These are phyloP conservation scores for Tachysurus vachellii DNA, from an alignment of 2,113 vertebrate species.

Conservation along the genomic window DNA sequence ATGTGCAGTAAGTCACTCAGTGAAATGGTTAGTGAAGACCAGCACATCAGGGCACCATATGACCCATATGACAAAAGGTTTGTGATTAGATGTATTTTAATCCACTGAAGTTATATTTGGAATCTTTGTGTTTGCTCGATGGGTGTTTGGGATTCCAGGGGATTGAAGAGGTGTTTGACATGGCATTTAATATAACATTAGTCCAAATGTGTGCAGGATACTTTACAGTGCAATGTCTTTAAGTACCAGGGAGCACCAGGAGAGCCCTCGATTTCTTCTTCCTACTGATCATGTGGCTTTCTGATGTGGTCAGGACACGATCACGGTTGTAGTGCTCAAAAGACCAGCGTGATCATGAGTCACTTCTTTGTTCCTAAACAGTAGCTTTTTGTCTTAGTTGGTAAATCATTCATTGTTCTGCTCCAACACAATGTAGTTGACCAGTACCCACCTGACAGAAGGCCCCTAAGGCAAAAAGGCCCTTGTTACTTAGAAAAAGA, in stretches of 20 bases:
- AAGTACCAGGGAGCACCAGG: conserved; percentile 13
- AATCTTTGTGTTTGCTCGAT: neutral
- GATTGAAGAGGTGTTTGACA: conserved; percentile 4
- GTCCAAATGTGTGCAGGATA: conserved; percentile 21
- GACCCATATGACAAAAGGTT: neutral
- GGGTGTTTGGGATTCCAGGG: neutral
- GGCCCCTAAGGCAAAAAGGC: neutral
- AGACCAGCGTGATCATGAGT: conserved; percentile 16
- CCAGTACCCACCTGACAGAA: conserved; percentile 19
- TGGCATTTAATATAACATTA: conserved; percentile 18
- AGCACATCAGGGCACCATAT: neutral
- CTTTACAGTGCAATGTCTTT: neutral
- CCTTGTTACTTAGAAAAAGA: conserved; percentile 17
- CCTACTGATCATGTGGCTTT: conserved; percentile 13
- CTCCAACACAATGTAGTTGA: conserved; percentile 33
- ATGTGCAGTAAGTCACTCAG: neutral
- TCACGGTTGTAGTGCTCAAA: conserved; percentile 9
- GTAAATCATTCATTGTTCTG: conserved; percentile 44
- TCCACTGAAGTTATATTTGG: neutral
- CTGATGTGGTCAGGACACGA: neutral
- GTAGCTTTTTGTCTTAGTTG: conserved; percentile 39
- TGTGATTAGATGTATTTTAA: neutral
- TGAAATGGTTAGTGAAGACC: neutral
- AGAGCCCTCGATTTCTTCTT: conserved; percentile 18
- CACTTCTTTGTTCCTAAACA: conserved; percentile 48